Evolutionary conservation across 2,888 invertebrate genomes (phyloP).

Genomic region (Aphodius sticticus): DNA sequence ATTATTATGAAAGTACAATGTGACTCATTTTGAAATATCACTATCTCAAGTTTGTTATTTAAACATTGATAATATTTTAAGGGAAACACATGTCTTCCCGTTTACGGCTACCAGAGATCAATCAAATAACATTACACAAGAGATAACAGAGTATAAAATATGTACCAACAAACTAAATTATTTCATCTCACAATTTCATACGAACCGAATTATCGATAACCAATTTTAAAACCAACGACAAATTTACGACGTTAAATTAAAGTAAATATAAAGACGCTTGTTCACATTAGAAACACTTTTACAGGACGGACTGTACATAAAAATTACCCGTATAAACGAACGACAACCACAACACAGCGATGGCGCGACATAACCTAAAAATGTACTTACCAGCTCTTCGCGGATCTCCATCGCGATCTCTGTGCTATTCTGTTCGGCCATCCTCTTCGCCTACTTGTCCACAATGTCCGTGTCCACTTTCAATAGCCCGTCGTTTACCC

Average conservation of each 20-base stretch:
- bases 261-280: not conserved
- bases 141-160: not conserved
- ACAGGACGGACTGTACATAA: not conserved
- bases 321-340: not conserved
- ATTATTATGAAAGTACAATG: too few species aligned
- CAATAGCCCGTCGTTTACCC: constrained; percentile 7
- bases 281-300: not conserved
- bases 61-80: constrained; percentile 11
- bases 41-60: not conserved
- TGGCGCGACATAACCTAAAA: constrained; percentile 30
- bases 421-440: constrained; percentile 10
- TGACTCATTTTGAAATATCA: not conserved
- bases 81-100: not conserved
- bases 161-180: not conserved
- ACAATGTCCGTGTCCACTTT: not conserved
- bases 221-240: not conserved
- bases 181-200: not conserved
- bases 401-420: constrained; percentile 26
- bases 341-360: not conserved
- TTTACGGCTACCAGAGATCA: not conserved
- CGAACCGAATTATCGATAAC: too few species aligned
- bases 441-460: not conserved
- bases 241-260: not conserved
- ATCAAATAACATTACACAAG: not conserved
- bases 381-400: constrained; percentile 36